Base-by-base conservation (phyloP, 2,113 vertebrate genomes). In the Mugil cephalus region DNA sequence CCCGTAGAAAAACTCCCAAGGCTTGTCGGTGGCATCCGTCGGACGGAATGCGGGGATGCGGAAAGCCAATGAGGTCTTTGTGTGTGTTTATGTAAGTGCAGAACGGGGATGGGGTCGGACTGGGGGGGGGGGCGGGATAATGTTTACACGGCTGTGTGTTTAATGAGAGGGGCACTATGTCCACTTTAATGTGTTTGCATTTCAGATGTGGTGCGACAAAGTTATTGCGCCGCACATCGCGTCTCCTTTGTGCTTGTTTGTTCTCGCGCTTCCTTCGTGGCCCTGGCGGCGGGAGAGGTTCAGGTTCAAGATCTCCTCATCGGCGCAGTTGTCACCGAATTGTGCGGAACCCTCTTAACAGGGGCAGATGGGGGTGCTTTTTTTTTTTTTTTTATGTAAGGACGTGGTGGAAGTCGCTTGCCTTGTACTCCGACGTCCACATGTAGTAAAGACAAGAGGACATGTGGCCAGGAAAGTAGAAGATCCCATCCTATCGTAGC, bases 1-100 rank as follows among this genome's bases (percentile, higher is more conserved):
- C 82, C 76, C 35, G 24, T 67, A 82, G 80, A 80, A 91, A 84
- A 82, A 90, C 83, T 90, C 84, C 87, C 83, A 70, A 87, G 84
- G 86, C 84, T 84, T 77, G 64, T 80, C 56, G 79, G 83, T 80
- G 90, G 80, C 80, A 74, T 84, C 70, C 48, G 48, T 34, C 62
- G 85, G 77, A 89, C 76, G 81, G 76, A n/a, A 88, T 86, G 77
- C 78, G 69, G 69, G 36, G 70, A 73, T 80, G 63, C 71, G 63
- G 77, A 72, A 77, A 87, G 77, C 58, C 75, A 74, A 46, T 60
- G 65, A 69, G 68, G 77, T 83, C 83, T 82, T 77, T 70, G 73
- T 76, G 66, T 67, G 51, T 77, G 78, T 84, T 71, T 88, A 77
- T 75, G 74, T 46, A 52, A 80, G 68, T 77, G 71, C 55, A 55